These are phyloP conservation scores for Notolepis coatsorum DNA, from an alignment of 2,797 vertebrate genomes.

Conservation along the genomic window DNA sequence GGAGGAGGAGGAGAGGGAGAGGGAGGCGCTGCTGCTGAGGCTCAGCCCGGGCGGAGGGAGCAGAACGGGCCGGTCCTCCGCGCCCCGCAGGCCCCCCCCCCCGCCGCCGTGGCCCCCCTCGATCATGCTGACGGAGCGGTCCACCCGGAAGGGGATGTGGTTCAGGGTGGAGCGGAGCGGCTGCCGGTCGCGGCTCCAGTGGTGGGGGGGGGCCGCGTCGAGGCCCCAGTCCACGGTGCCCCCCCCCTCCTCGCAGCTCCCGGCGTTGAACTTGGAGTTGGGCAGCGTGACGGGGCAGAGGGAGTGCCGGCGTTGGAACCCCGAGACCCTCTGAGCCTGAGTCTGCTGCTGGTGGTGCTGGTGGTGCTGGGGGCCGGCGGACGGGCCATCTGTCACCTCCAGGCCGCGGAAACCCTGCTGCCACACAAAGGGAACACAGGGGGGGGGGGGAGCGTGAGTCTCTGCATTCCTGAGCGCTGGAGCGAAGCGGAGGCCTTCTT, in stretches of 20 bases:
- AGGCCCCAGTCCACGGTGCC: constrained; percentile 63
- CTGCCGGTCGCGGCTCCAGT: constrained; percentile 69
- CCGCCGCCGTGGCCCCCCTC: constrained; percentile 64
- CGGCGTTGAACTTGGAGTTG: constrained; percentile 82
- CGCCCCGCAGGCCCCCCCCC: constrained; percentile 38
- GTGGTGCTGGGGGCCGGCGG: constrained; percentile 44
- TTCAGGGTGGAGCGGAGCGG: constrained; percentile 74
- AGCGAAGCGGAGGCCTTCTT: too few species aligned
- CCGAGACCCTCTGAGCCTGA: constrained; percentile 61
- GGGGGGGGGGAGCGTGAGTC: not conserved
- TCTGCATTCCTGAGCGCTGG: constrained; percentile 32
- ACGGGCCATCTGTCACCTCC: constrained; percentile 65
- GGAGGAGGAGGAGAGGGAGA: constrained; percentile 43
- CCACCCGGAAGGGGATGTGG: constrained; percentile 84
- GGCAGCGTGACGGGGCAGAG: constrained; percentile 82
- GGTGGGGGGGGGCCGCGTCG: constrained; percentile 30
- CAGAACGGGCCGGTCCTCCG: constrained; percentile 2
- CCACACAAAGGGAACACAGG: constrained; percentile 42
- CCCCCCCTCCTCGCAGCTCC: constrained; percentile 44
- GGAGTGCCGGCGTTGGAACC: constrained; percentile 81
- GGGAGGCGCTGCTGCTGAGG: constrained; percentile 51
- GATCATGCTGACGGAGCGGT: constrained; percentile 87
- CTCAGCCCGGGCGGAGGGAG: constrained; percentile 73
- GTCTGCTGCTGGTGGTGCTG: constrained; percentile 57
- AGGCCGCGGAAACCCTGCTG: constrained; percentile 80